Evolutionary conservation across 1,140 invertebrate species (phyloP), one percentile per base, ranked within the genome.

Genomic region (Zaprionus taronus): DNA sequence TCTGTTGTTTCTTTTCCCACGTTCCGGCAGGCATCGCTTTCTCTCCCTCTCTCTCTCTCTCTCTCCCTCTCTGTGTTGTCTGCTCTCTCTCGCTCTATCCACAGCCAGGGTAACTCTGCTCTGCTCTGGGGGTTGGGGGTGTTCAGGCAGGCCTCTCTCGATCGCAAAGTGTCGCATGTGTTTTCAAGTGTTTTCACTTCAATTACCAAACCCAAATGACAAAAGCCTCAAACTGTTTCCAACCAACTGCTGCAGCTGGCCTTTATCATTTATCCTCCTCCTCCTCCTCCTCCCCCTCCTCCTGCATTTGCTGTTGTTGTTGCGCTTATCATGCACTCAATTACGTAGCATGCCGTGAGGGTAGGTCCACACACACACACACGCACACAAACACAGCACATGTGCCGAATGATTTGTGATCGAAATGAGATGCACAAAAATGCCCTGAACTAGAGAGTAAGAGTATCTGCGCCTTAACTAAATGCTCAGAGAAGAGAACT

Each of bases 151-250:
- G 22, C 15, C 22, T 68, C 64, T 68, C 47, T 17, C 36, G 47
- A 71, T 36, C 51, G 73, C 67, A 79, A 86, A 87, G 83, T 89
- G 84, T 87, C 85, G 84, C 84, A 89, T 87, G 65, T 87, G 84
- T 89, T 87, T 84, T 89, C 84, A 84, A 89, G 84, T 89, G 84
- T 51, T 51, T 51, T 51, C 84, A 89, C 84, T 89, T 90, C 74
- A 89, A 89, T 84, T 87, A 79, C 68, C 68, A 31, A 77, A 31
- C 72, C n/a, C 41, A 56, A 68, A 61, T 34, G 55, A 38, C 56
- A 31, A 41, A 68, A 72, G 51, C 69, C 38, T 49, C 47, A 36
- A 64, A 53, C 5, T 22, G 24, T 24, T 14, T 64, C 17, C 6
- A 70, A 71, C 62, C 69, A 65, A 65, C 26, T 24, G 20, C 20